Conservation (phyloP, 2,797 vertebrate species). For the Melanotaenia parkinsoni region DNA sequence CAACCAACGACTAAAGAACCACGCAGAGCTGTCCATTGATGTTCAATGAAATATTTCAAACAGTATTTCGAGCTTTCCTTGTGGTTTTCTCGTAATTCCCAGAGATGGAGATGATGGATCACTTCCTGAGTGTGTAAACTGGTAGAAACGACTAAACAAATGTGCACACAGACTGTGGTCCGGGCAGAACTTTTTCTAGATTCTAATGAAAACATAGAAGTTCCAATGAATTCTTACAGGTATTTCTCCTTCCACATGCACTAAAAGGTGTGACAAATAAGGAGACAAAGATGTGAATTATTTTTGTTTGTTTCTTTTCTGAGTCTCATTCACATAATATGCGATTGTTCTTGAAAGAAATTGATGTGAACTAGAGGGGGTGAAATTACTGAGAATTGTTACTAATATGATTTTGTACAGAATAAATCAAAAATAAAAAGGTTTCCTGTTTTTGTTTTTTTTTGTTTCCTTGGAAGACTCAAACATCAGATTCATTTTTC, state of each 20-base stretch:
- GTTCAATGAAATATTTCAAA: slow-evolving; percentile 7
- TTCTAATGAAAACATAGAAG: slow-evolving; percentile 3
- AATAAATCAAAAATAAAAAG: slow-evolving; percentile 86
- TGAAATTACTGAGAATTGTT: slow-evolving; percentile 82
- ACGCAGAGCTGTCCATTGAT: not conserved
- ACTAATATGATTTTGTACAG: slow-evolving; percentile 93
- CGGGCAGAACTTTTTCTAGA: slow-evolving; percentile 16
- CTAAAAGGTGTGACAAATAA: slow-evolving; percentile 17
- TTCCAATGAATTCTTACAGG: slow-evolving; percentile 22
- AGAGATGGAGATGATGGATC: slow-evolving; percentile 23
- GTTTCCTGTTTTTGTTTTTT: slow-evolving; percentile 31
- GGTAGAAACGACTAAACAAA: slow-evolving; percentile 30
- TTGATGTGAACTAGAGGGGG: slow-evolving; percentile 67
- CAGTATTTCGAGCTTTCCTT: slow-evolving; percentile 9
- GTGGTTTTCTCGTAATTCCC: not conserved
- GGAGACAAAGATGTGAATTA: slow-evolving; percentile 80
- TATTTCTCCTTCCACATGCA: slow-evolving; percentile 23
- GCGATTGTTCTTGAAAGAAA: slow-evolving; percentile 53
- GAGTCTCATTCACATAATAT: slow-evolving; percentile 51
- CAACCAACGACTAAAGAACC: not conserved
- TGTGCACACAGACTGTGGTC: slow-evolving; percentile 17
- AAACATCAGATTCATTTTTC: not conserved
- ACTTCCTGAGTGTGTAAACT: slow-evolving; percentile 4
- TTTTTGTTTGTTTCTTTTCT: slow-evolving; percentile 77
- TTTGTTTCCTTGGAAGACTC: not conserved